phyloP scores from a whole-genome alignment of 2,888 invertebrate genomes.

The Caenorhabditis panamensis region DNA sequence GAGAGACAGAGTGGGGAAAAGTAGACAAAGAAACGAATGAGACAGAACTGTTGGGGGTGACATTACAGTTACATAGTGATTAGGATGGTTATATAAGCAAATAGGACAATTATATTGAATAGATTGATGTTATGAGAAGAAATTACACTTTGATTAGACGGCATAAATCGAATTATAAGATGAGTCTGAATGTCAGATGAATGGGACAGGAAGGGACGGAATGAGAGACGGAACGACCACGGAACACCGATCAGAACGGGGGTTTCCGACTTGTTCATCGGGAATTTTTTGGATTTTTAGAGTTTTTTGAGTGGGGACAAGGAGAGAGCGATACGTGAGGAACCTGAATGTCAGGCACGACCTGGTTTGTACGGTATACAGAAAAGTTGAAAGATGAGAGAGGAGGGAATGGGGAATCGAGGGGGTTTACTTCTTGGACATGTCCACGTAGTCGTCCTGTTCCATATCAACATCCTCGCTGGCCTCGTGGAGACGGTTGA shows the following conservation, averaged over 20 bases:
- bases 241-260: too few relatives aligned
- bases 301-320: not conserved
- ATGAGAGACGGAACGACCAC: not conserved
- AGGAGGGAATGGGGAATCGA: not conserved
- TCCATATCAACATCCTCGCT: conserved; percentile 48
- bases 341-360: not conserved
- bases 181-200: conserved; percentile 41
- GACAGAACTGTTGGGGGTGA: not conserved
- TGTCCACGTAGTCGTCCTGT: not conserved
- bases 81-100: not conserved
- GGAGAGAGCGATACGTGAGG: not conserved
- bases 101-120: not conserved
- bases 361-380: not conserved
- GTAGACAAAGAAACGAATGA: not conserved
- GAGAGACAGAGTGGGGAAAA: not conserved
- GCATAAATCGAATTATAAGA: not conserved
- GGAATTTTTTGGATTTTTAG: not conserved
- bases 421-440: not conserved
- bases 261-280: too few relatives aligned
- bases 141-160: not conserved
- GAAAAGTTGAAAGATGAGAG: not conserved
- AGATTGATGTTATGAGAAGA: too few relatives aligned
- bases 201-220: not conserved
- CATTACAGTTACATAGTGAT: not conserved
- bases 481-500: conserved; percentile 55